Evolutionary conservation across 2,888 invertebrate species (phyloP).

Genomic region (Xestia sexstrigata): DNA sequence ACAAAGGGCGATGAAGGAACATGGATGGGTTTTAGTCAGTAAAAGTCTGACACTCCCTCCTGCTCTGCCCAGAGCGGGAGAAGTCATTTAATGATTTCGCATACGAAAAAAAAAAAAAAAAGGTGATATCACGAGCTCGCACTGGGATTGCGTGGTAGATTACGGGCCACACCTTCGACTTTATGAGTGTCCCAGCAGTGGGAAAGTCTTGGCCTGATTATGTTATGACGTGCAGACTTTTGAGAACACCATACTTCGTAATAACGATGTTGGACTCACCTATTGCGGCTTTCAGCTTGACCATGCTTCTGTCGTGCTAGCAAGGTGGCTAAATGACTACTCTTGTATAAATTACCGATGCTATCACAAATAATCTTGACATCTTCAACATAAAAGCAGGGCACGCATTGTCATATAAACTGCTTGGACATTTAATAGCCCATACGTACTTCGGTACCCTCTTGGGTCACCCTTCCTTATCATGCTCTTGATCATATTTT

Average conservation of each 20-base stretch:
- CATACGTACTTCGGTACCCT: neutral
- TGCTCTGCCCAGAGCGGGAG: too few species aligned
- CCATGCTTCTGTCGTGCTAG: neutral
- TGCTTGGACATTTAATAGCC: neutral
- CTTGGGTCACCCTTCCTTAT: neutral
- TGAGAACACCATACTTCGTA: neutral
- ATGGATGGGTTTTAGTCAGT: too few species aligned
- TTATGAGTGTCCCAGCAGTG: too few species aligned
- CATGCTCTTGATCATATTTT: neutral
- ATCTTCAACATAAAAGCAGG: neutral
- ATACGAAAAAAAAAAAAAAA: too few species aligned
- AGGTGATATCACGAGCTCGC: neutral
- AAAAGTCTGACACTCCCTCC: too few species aligned
- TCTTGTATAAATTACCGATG: neutral
- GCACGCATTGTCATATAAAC: conserved; percentile 1
- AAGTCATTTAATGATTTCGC: too few species aligned
- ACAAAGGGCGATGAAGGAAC: too few species aligned
- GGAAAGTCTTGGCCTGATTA: neutral
- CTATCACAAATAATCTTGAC: neutral
- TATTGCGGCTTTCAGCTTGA: neutral
- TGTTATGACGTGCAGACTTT: neutral
- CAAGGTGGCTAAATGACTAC: neutral
- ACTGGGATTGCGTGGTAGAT: neutral
- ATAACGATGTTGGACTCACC: neutral
- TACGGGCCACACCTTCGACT: neutral